phyloP scores from a whole-genome alignment of 1,140 invertebrate genomes.

The Drosophila orena region DNA sequence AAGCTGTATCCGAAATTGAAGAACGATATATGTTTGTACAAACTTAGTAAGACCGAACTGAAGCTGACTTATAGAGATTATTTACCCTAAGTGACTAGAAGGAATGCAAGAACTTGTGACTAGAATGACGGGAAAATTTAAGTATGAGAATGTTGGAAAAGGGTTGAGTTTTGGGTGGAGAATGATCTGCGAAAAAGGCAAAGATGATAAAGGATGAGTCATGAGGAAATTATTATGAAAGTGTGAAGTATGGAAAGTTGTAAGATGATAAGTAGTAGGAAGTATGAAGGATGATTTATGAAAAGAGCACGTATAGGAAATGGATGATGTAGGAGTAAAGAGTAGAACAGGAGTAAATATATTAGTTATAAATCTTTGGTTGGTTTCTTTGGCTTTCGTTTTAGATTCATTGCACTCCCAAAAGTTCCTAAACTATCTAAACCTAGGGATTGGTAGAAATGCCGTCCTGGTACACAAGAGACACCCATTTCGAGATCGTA shows the following conservation, averaged over 20 bases:
- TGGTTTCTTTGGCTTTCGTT: background rate
- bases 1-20: slow-evolving; percentile 58
- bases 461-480: background rate
- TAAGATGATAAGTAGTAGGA: background rate
- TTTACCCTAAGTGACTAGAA: slow-evolving; percentile 38
- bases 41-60: slow-evolving; percentile 35
- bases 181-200: slow-evolving; percentile 9
- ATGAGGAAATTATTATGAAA: slow-evolving; percentile 6
- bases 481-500: slow-evolving; percentile 48
- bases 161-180: background rate
- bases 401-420: slow-evolving; percentile 40
- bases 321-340: background rate
- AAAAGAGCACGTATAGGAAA: too few species aligned
- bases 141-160: background rate
- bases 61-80: slow-evolving; percentile 24
- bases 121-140: slow-evolving; percentile 17
- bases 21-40: slow-evolving; percentile 23
- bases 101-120: slow-evolving; percentile 46
- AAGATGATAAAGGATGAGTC: slow-evolving; percentile 4
- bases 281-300: slow-evolving; percentile 1
- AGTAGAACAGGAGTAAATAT: background rate
- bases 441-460: slow-evolving; percentile 52
- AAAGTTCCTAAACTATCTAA: slow-evolving; percentile 23
- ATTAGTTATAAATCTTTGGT: slow-evolving; percentile 2
- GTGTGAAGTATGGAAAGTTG: background rate